Conservation (phyloP, 2,797 vertebrate species). For the Diglossa cyanea region DNA sequence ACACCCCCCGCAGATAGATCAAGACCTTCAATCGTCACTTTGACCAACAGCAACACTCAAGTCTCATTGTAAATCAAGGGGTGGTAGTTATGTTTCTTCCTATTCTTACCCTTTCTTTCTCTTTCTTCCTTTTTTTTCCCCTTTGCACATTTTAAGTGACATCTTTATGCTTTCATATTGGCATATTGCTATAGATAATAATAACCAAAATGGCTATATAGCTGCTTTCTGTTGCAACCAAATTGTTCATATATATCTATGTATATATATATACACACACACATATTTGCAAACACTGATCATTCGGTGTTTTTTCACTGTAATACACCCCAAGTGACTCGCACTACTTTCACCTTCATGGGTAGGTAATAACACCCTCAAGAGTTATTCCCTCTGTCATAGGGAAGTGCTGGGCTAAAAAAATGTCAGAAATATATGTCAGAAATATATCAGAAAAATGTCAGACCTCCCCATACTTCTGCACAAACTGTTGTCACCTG, state of each 20-base stretch:
- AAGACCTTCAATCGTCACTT: not conserved
- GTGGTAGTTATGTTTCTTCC: not conserved
- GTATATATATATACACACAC: accelerated
- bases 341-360: not conserved
- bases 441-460: not conserved
- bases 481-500: not conserved
- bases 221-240: not conserved
- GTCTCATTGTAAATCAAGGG: not conserved
- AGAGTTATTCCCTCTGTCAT: not conserved
- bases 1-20: accelerated
- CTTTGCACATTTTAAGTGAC: not conserved
- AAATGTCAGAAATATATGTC: not conserved
- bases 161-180: not conserved
- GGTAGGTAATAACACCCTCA: not conserved
- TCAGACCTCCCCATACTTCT: not conserved
- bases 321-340: not conserved
- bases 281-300: not conserved
- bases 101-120: not conserved
- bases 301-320: not conserved
- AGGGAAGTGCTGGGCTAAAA: not conserved
- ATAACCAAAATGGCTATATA: not conserved
- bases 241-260: not conserved
- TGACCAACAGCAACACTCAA: not conserved
- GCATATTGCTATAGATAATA: not conserved
- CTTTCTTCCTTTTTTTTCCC: not conserved